A percentile compares a stretch with the other conserved stretches of the same genome.
phyloP scores from a whole-genome alignment of 2,888 invertebrate species.

The Teleogryllus oceanicus region DNA sequence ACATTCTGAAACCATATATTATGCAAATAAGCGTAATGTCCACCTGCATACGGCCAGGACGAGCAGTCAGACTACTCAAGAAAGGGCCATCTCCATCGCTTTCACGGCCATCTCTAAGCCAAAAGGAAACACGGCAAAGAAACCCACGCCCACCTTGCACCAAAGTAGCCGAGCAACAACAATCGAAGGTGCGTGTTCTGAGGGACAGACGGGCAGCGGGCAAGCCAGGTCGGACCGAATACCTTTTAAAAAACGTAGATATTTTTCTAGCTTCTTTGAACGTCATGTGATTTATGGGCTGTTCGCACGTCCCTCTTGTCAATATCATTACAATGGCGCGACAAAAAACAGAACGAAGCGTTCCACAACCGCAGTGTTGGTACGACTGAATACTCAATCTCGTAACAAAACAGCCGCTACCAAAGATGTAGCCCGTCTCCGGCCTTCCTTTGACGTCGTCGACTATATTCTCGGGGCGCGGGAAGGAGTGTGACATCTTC shows the following conservation, averaged over 20 bases:
- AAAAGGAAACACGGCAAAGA: too few species aligned
- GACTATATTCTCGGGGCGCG: background rate
- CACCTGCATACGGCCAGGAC: too few species aligned
- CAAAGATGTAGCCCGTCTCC: background rate
- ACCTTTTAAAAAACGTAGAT: background rate
- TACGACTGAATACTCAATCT: background rate
- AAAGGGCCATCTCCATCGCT: too few species aligned
- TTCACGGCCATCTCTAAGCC: too few species aligned
- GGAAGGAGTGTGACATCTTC: conserved; percentile 9
- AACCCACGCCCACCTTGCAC: too few species aligned
- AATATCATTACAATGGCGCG: background rate
- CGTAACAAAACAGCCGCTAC: background rate
- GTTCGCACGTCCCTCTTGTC: background rate
- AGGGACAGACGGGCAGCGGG: too few species aligned
- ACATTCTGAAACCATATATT: too few species aligned
- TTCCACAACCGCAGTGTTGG: background rate
- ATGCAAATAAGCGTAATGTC: too few species aligned
- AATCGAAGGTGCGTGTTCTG: too few species aligned
- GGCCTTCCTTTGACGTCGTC: background rate
- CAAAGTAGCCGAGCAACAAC: too few species aligned
- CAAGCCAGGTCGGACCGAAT: background rate
- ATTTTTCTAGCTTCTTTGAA: background rate
- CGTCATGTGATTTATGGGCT: background rate
- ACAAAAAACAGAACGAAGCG: background rate
- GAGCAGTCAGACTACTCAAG: too few species aligned